phyloP scores from a whole-genome alignment of 1,140 invertebrate genomes.

The Bombus sibiricus region DNA sequence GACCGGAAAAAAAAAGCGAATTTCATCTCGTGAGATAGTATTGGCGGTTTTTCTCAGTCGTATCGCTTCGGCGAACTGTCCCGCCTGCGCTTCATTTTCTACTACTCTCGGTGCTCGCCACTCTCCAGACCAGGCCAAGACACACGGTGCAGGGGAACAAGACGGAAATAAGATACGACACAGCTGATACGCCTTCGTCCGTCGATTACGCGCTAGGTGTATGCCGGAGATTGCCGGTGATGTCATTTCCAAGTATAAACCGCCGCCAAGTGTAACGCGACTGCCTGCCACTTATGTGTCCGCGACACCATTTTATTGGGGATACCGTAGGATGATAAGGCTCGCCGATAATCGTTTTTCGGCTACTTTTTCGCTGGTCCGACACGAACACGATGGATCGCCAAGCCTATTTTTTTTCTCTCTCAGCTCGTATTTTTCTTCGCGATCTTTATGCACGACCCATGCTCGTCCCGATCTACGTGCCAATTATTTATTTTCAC shows the following conservation, averaged over 20 bases:
- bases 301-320: slow-evolving; percentile 3
- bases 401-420: not conserved
- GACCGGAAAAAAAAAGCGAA: too few relatives aligned
- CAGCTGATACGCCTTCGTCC: slow-evolving; percentile 80
- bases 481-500: slow-evolving; percentile 29
- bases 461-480: not conserved
- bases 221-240: slow-evolving; percentile 75
- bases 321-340: slow-evolving; percentile 21
- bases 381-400: not conserved
- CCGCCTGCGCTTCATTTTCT: slow-evolving; percentile 33
- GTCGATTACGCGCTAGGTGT: slow-evolving; percentile 78
- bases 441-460: not conserved
- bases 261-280: slow-evolving; percentile 66
- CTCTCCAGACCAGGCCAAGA: not conserved
- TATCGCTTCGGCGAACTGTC: not conserved
- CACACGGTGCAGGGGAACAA: slow-evolving; percentile 59
- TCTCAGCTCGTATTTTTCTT: slow-evolving; percentile 5
- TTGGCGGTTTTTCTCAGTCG: too few relatives aligned
- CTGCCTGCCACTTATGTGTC: not conserved
- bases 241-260: slow-evolving; percentile 78
- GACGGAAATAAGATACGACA: slow-evolving; percentile 81
- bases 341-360: not conserved
- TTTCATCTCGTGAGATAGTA: too few relatives aligned
- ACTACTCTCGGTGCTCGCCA: not conserved
- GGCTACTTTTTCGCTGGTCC: not conserved